Base-by-base conservation (phyloP, 2,888 invertebrate genomes). In the Myopa testacea region DNA sequence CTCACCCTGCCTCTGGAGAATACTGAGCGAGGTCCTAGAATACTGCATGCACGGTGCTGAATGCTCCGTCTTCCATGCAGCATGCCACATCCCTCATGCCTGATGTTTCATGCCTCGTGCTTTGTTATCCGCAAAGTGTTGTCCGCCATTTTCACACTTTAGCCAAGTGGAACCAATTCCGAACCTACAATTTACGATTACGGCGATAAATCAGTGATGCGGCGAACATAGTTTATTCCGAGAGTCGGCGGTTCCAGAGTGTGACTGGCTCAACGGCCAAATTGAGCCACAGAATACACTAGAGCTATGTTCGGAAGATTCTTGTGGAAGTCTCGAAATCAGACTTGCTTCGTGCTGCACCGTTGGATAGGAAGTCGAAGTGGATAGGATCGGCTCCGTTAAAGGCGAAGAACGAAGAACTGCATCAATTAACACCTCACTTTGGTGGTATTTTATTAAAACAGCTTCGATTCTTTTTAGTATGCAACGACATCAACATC, bases 381-480 rank as follows among this genome's bases (percentile, higher is more conserved):
- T n/a, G 3, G 63, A 37, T 12, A 7, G 26, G 60, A 60, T 60
- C 63, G 63, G 26, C 1, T 14, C 55, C 14, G 55, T 3, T 26
- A 16, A 19, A 63, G 63, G 63, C 19, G 68, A 68, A 38, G 58
- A 71, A 77, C 78, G 79, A 80, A 78, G 81, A 80, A 80, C 81
- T 81, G 83, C 81, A 82, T 82, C 82, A 83, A 83, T 83, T 83
- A 83, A 82, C 82, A 82, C 82, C 82, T 82, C 78, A 78, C 82
- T 80, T 80, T 81, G 80, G 81, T 80, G 82, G 83, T 79, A 81
- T 81, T 81, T 82, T 81, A 80, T 80, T 81, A 79, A 80, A 81
- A 78, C 78, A 78, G 79, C 78, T 81, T 81, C 81, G 81, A 81
- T 77, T 75, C 72, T 55, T 76, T 40, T 76, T 68, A 72, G 75